A percentile compares a stretch with the other conserved stretches of the same genome.
Evolutionary conservation across 2,113 vertebrate species (phyloP).

Genomic region (Plecturocebus donacophilus): DNA sequence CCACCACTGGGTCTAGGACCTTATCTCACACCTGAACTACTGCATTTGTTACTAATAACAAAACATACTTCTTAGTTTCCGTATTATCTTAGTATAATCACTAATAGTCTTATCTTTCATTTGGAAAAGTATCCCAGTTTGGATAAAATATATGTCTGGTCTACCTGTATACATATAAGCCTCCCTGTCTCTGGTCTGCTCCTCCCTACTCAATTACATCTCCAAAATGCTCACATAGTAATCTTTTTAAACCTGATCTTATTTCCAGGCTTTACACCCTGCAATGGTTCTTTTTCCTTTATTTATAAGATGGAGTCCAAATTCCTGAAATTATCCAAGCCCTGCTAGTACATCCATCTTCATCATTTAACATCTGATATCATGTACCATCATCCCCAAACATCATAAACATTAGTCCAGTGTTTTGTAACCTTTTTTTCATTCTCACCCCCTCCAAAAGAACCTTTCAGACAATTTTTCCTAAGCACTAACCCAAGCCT

Average conservation of each 20-base stretch:
- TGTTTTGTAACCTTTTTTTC: not conserved
- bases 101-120: not conserved
- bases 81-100: not conserved
- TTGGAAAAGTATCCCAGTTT: not conserved
- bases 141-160: not conserved
- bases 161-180: not conserved
- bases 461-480: not conserved
- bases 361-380: not conserved
- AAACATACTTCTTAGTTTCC: not conserved
- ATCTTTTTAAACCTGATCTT: not conserved
- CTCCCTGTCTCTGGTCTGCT: not conserved
- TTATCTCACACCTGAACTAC: not conserved
- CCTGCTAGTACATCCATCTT: not conserved
- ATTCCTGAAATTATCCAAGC: slow-evolving; percentile 7
- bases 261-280: not conserved
- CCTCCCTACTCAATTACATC: not conserved
- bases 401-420: not conserved
- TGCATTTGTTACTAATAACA: not conserved
- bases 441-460: not conserved
- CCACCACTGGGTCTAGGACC: not conserved
- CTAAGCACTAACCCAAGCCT: not conserved
- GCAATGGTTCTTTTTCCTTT: not conserved
- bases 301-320: not conserved
- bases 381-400: not conserved
- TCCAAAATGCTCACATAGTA: not conserved